These are phyloP conservation scores for Lamprotornis superbus DNA, from an alignment of 2,113 vertebrate species.

Conservation along the genomic window DNA sequence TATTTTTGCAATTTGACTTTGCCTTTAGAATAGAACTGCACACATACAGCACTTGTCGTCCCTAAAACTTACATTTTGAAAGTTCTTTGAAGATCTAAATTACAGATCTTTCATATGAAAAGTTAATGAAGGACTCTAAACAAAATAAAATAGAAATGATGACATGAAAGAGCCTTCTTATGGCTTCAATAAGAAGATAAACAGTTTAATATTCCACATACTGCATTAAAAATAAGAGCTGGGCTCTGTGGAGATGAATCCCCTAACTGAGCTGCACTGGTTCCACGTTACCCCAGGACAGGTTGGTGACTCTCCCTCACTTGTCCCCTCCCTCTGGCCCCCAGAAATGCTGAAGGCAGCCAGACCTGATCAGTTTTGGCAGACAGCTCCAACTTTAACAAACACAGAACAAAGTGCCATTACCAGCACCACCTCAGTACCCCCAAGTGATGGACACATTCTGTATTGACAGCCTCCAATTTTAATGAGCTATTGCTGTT, in stretches of 20 bases:
- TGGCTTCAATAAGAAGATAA: slow-evolving; percentile 73
- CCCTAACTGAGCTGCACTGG: neutral
- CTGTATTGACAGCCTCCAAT: slow-evolving; percentile 52
- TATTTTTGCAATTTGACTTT: slow-evolving; percentile 49
- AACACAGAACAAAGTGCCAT: slow-evolving; percentile 19
- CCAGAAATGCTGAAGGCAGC: neutral
- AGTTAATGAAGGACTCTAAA: slow-evolving; percentile 75
- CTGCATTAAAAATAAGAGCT: slow-evolving; percentile 67
- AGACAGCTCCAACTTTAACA: neutral
- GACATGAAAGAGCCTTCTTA: slow-evolving; percentile 75
- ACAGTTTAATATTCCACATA: slow-evolving; percentile 75
- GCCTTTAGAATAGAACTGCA: slow-evolving; percentile 53
- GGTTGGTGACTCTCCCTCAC: neutral
- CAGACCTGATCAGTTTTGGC: slow-evolving; percentile 1
- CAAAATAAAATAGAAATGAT: slow-evolving; percentile 75
- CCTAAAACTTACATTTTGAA: slow-evolving; percentile 73
- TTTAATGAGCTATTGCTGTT: slow-evolving; percentile 66
- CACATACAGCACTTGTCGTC: slow-evolving; percentile 60
- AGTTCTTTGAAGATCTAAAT: slow-evolving; percentile 75
- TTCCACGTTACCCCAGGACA: neutral
- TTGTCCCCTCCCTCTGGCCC: neutral
- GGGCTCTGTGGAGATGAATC: slow-evolving; percentile 43
- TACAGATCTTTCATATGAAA: slow-evolving; percentile 76
- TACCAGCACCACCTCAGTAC: neutral
- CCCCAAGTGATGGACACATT: slow-evolving; percentile 19